Base-by-base conservation (phyloP, 2,113 vertebrate species). In the Falcunculus frontatus region DNA sequence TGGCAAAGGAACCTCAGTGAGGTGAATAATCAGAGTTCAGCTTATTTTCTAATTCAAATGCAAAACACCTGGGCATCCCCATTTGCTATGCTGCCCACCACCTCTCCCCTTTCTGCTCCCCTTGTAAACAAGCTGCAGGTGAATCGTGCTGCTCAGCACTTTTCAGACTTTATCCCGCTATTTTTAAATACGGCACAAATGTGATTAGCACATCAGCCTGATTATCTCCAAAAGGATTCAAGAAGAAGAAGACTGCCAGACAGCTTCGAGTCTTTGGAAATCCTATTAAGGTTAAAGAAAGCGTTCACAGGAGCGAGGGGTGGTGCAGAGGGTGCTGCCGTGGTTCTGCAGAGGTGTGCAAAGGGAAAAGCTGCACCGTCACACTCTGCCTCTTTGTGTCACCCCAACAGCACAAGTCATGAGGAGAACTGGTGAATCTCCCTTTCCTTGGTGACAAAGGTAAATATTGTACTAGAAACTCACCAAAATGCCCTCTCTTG, bases 201-300 rank as follows among this genome's bases (percentile, higher is more conserved):
- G 69, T 68, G 90, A 96, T 96, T 93, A 96, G 59, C 75, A 56
- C 82, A 92, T 96, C 92, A 75, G 77, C 65, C 92, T 94, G 83
- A 96, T 96, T 89, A 96, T 94, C 95, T 95, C 68, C 90, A 49
- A 23, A 59, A 88, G 76, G 85, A 93, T 77, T 86, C 76, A 19
- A 78, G 64, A 30, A 65, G 72, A 67, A 0, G 73, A 59, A 0
- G 49, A 26, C 72, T 42, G 50, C 68, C 92, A 94, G 92, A 56
- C 86, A 78, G 72, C 76, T 81, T 23, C 50, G 27, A 60, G 83
- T 21, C 72, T 90, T 63, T 70, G 72, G 70, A 50, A 96, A 93
- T 90, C 76, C 91, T 95, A 21, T 93, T 93, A 93, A 67, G 55
- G 68, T 55, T 70, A 50, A 96, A 84, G 94, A 30, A 44, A 67